phyloP scores from a whole-genome alignment of 2,113 vertebrate genomes.

The Heterocephalus glaber region DNA sequence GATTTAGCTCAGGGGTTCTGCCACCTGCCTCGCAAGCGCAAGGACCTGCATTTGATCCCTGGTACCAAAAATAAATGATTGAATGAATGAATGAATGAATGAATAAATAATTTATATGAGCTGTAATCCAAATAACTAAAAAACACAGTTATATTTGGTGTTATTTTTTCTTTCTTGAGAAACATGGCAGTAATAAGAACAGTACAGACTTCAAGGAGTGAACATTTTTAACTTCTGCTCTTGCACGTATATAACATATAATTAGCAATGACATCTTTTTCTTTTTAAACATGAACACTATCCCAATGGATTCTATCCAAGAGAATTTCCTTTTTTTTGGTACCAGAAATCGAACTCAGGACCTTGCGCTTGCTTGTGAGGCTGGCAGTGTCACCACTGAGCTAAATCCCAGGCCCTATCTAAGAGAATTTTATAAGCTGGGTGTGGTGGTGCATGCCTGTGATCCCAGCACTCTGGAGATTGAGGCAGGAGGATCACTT shows the following conservation, averaged over 20 bases:
- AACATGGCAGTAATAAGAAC: not conserved
- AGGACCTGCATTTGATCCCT: no score
- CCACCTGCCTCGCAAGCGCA: no score
- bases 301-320: not conserved
- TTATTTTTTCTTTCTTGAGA: not conserved
- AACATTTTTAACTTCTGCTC: not conserved
- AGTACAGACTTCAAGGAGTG: not conserved
- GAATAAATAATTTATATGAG: not conserved
- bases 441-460: not conserved
- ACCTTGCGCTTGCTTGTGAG: no score
- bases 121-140: not conserved
- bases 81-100: no score
- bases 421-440: not conserved
- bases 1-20: no score
- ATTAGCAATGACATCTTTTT: not conserved
- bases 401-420: no score
- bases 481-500: not conserved
- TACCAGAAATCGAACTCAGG: no score
- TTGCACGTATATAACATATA: not conserved
- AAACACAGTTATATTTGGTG: not conserved
- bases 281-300: not conserved
- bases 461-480: not conserved
- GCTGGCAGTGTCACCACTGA: no score
- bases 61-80: no score
- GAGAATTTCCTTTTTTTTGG: no score